Base-by-base conservation (phyloP, 2,113 vertebrate genomes). In the Tringa solitaria region DNA sequence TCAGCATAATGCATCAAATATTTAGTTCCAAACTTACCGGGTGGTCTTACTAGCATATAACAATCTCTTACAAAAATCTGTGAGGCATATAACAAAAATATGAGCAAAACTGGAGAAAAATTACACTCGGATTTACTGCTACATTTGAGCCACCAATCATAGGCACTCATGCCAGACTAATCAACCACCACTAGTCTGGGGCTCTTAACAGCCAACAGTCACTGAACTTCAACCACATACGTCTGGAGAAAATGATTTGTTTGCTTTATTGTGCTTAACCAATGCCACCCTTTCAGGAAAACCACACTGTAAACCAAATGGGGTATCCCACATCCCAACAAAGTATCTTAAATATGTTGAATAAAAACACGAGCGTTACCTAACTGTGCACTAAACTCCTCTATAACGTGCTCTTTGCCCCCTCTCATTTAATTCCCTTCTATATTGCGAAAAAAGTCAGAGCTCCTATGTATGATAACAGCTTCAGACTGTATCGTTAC, bases 251-350 rank as follows among this genome's bases (percentile, higher is more conserved):
- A 89, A 94, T 54, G 1, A 76, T 82, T 78, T 94, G 43, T 86
- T 93, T 92, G 74, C 68, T 89, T 95, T 85, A 83, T 26, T 72
- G 46, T 89, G 43, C 87, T 92, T 68, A 93, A 96, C 79, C 64
- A 86, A 43, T 41, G 77, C 54, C 61, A 84, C 33, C 56, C 57
- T 89, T 89, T 68, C 87, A 86, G 61, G 39, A 94, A 91, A 96
- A 89, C 72, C 84, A 73, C 54, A 82, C 53, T 73, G 57, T 46
- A 92, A 95, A 85, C 45, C 6, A 23, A 91, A 94, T 28, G 54
- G 79, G 46, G n/a, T 63, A 68, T 73, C 45, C 77, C 89, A 87
- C 87, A 85, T 84, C 77, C 91, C 87, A 81, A 60, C 37, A 82
- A 83, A 96, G 59, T 54, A 85, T 73, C 87, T 74, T 61, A 80